phyloP scores from a whole-genome alignment of 2,888 invertebrate species.

The Thumatha senex region DNA sequence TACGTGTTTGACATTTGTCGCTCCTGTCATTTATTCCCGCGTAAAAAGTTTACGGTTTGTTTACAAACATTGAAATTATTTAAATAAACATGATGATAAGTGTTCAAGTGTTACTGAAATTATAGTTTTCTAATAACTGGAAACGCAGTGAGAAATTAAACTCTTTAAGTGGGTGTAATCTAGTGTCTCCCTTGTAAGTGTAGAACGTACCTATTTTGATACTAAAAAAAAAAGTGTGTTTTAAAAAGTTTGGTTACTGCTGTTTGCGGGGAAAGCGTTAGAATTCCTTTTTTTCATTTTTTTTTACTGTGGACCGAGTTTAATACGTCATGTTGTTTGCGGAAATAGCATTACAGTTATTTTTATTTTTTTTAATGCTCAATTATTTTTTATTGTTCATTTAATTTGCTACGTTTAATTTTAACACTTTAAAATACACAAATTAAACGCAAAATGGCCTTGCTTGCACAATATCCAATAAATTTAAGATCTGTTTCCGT shows the following conservation, averaged over 20 bases:
- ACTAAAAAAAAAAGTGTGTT: no score
- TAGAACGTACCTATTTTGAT: not conserved
- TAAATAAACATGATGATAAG: not conserved
- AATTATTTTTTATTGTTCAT: no score
- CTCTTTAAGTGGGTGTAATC: constrained; percentile 9
- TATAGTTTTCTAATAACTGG: constrained; percentile 24
- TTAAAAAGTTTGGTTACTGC: constrained; percentile 7
- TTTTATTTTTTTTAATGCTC: no score
- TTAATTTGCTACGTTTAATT: no score
- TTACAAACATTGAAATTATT: constrained; percentile 15
- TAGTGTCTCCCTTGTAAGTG: constrained; percentile 4
- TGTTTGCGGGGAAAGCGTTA: constrained; percentile 4
- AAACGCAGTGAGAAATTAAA: constrained; percentile 22
- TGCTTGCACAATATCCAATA: no score
- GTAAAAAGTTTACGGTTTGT: constrained; percentile 12
- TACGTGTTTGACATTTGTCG: constrained; percentile 27
- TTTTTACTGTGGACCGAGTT: no score
- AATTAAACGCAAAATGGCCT: no score
- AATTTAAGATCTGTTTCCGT: no score
- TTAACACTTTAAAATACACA: no score
- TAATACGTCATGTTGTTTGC: no score
- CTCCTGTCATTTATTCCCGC: constrained; percentile 24
- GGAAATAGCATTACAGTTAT: no score
- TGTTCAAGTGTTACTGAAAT: constrained; percentile 1
- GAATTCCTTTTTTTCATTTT: no score